Evolutionary conservation across 2,797 vertebrate species (phyloP), one percentile per base, ranked within the genome.

Genomic region (Phoeniculus purpureus): DNA sequence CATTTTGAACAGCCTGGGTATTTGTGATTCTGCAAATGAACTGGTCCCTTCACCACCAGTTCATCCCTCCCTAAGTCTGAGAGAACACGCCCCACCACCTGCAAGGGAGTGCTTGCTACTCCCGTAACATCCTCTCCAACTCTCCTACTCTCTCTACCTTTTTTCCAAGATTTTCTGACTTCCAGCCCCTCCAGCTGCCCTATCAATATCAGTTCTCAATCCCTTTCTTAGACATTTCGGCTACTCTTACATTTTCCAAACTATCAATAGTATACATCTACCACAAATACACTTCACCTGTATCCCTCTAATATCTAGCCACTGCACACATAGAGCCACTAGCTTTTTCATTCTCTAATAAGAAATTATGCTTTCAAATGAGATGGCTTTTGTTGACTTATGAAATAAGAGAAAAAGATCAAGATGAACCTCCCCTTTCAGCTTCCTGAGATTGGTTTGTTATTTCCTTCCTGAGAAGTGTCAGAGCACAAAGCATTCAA

Each of bases 231-330:
- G 31, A 15, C 12, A 4, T 9, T 59, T 75, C 29, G 29, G 0
- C 47, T 68, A 40, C 22, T 40, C 27, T 73, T 54, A 27, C 13
- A 0, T 80, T 76, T 82, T 32, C 22, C 43, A 84, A 74, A 67
- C 37, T 58, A 60, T 20, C 40, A 23, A 15, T 29, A 56, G 9
- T 6, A 31, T 15, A 9, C 2, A 15, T 22, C 31, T 65, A 19
- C 0, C 0, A 43, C 19, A 65, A 21, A 31, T 72, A 25, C 5
- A 19, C 29, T 66, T 74, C 43, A 29, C 48, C 12, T 17, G 2
- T 6, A 22, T 31, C 76, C 55, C 37, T 37, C 12, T 37, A 37
- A 37, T 20, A 10, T 13, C 18, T 1, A 74, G 11, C 2, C 55
- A 54, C 12, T 61, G 22, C 17, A 48, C 12, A 15, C 6, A 9